phyloP scores from a whole-genome alignment of 2,113 vertebrate species.

The Craseonycteris thonglongyai region DNA sequence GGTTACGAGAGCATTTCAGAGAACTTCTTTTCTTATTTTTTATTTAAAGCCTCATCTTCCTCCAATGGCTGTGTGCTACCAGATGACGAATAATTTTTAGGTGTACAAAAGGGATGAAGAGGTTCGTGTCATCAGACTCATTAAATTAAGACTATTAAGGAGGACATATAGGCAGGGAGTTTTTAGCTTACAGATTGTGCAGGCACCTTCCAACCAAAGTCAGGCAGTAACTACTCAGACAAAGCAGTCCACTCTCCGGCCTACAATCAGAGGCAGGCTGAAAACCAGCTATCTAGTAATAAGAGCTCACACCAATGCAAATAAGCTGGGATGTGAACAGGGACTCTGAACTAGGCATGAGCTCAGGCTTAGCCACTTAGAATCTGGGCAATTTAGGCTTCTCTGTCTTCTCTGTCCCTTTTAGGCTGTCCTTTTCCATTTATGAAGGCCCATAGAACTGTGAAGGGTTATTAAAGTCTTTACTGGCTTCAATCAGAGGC shows the following conservation, averaged over 20 bases:
- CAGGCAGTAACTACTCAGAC: neutral
- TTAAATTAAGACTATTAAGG: neutral
- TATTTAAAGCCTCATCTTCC: neutral
- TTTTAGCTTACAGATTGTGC: neutral
- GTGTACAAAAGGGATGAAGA: neutral
- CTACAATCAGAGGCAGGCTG: neutral
- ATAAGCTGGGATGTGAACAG: neutral
- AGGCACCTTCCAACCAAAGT: neutral
- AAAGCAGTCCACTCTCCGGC: neutral
- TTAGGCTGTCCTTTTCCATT: neutral
- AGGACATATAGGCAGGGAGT: neutral
- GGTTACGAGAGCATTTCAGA: neutral
- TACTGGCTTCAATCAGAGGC: neutral
- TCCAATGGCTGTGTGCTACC: neutral
- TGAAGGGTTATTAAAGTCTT: neutral
- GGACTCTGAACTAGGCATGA: neutral
- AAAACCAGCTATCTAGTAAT: neutral
- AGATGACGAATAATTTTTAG: neutral
- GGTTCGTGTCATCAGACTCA: neutral
- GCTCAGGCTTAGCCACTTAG: neutral
- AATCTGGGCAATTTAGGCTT: neutral
- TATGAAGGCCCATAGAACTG: neutral
- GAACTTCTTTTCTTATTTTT: neutral
- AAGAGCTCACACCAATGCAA: neutral
- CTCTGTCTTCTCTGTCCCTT: neutral